Percentiles rank a stretch among this genome's conserved stretches.
phyloP scores from a whole-genome alignment of 1,140 invertebrate species.

The Macrocentrus cingulum region DNA sequence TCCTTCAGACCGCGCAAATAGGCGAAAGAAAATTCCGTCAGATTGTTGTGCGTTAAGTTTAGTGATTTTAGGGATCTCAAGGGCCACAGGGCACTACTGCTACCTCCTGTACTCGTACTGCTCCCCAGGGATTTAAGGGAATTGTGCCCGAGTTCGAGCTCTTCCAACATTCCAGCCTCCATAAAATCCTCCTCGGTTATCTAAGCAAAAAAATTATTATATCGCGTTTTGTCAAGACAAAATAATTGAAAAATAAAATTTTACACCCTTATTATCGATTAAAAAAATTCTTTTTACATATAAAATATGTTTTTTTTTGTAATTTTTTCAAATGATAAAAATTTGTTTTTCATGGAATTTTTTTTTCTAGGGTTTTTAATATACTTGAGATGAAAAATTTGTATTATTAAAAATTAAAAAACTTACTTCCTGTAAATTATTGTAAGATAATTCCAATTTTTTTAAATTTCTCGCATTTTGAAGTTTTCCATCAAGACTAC shows the following conservation, averaged over 20 bases:
- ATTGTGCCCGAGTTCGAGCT: slow-evolving; percentile 71
- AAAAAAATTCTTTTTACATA: background rate
- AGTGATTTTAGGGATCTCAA: slow-evolving; percentile 67
- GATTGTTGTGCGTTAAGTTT: slow-evolving; percentile 75
- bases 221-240: background rate
- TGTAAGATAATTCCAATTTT: slow-evolving; percentile 69
- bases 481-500: slow-evolving; percentile 68
- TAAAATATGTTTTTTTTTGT: background rate
- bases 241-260: too few relatives aligned
- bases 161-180: slow-evolving; percentile 67
- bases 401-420: background rate
- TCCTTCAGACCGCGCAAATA: slow-evolving; percentile 72
- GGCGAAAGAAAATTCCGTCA: slow-evolving; percentile 74
- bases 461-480: slow-evolving; percentile 68
- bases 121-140: slow-evolving; percentile 64
- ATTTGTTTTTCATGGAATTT: too few relatives aligned
- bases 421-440: slow-evolving; percentile 72
- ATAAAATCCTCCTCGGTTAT: slow-evolving; percentile 74
- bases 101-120: slow-evolving; percentile 32
- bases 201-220: slow-evolving; percentile 51
- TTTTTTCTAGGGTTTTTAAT: too few relatives aligned
- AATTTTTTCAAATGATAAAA: too few relatives aligned
- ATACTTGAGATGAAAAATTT: too few relatives aligned
- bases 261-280: too few relatives aligned
- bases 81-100: slow-evolving; percentile 71